phyloP scores from a whole-genome alignment of 2,797 vertebrate genomes.

The Myotis myotis region DNA sequence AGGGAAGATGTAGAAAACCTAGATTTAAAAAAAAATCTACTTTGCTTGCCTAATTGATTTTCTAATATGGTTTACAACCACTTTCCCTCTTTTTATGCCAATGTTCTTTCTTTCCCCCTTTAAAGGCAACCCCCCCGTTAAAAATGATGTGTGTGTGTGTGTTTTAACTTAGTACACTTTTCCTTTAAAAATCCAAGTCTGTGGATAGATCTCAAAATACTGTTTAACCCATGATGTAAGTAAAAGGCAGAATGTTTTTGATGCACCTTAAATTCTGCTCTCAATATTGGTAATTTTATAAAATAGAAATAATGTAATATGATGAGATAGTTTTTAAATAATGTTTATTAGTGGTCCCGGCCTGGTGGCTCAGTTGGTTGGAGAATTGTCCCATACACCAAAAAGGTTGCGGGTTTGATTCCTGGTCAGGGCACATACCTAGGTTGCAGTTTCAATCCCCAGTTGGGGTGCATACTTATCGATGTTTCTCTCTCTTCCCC shows the following conservation, averaged over 20 bases:
- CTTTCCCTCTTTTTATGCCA: background rate
- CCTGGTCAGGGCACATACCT: background rate
- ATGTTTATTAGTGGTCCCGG: background rate
- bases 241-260: constrained; percentile 9
- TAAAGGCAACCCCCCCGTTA: background rate
- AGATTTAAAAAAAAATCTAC: background rate
- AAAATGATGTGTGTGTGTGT: background rate
- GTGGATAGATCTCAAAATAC: constrained; percentile 25
- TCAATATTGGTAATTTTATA: background rate
- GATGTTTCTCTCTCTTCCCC: background rate
- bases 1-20: background rate
- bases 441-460: no score
- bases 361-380: background rate
- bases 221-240: background rate
- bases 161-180: background rate
- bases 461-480: background rate
- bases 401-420: background rate
- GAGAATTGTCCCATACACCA: background rate
- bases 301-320: background rate
- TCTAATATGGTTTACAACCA: background rate
- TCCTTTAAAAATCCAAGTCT: background rate
- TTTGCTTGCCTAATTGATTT: constrained; percentile 1
- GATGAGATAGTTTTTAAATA: background rate
- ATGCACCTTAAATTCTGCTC: background rate
- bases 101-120: background rate